phyloP scores from a whole-genome alignment of 1,140 invertebrate genomes.

The Eciton burchellii region DNA sequence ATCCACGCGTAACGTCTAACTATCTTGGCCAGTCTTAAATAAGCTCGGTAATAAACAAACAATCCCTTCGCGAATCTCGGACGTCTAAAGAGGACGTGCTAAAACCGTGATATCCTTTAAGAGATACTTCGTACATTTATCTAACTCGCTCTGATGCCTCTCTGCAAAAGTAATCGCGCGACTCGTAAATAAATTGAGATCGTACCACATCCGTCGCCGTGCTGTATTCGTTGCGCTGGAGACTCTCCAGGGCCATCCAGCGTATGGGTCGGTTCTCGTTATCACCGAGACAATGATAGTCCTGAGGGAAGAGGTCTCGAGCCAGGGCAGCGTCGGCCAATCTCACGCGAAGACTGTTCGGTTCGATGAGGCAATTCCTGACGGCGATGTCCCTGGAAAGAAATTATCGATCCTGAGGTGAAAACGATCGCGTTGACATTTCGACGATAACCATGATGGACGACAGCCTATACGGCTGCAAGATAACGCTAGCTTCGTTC shows the following conservation, averaged over 20 bases:
- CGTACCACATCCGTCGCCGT: constrained; percentile 94
- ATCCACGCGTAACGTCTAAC: too few relatives aligned
- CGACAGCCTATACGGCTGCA: not conserved
- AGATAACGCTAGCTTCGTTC: not conserved
- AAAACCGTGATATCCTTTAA: not conserved
- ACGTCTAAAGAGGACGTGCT: not conserved
- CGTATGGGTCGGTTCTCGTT: constrained; percentile 98
- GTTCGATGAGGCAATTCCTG: constrained; percentile 95
- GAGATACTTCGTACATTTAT: constrained; percentile 10
- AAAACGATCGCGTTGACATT: constrained; percentile 24
- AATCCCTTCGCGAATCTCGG: not conserved
- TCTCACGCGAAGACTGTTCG: constrained; percentile 90
- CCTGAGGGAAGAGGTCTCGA: constrained; percentile 96
- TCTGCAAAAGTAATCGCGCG: not conserved
- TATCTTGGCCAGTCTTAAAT: not conserved
- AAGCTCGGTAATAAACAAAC: not conserved
- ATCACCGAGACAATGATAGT: constrained; percentile 97
- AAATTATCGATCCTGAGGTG: constrained; percentile 25
- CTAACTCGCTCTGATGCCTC: not conserved
- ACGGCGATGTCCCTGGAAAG: constrained; percentile 92
- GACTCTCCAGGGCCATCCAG: constrained; percentile 97
- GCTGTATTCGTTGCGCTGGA: constrained; percentile 92
- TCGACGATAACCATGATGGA: not conserved
- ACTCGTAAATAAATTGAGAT: constrained; percentile 37
- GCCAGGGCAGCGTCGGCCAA: constrained; percentile 96